A percentile compares a stretch with the other conserved stretches of the same genome.
Evolutionary conservation across 1,140 invertebrate species (phyloP).

Genomic region (Pseudobourletiella spinata): DNA sequence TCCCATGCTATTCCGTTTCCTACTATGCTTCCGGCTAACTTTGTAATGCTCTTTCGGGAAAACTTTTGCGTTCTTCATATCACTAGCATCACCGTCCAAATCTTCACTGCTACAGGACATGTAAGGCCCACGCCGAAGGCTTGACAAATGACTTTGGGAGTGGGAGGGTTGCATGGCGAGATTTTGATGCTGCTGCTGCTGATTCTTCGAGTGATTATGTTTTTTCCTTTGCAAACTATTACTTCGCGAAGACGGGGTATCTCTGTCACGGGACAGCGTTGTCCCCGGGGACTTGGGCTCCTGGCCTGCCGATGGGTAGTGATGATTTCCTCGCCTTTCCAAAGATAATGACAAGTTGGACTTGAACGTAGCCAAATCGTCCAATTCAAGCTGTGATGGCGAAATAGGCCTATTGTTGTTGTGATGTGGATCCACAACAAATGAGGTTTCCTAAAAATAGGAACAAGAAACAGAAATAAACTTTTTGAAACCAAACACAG

Average conservation of each 20-base stretch:
- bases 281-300: not conserved
- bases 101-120: constrained; percentile 31
- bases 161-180: too few species aligned
- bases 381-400: constrained; percentile 27
- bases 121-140: constrained; percentile 27
- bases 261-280: not conserved
- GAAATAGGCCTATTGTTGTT: constrained; percentile 36
- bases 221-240: constrained; percentile 24
- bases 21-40: constrained; percentile 33
- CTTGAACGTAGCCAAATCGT: constrained; percentile 29
- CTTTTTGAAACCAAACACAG: not conserved
- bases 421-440: constrained; percentile 29
- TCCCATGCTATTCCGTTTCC: constrained; percentile 24
- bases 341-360: not conserved
- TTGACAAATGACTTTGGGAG: constrained; percentile 6
- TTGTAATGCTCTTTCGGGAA: constrained; percentile 36
- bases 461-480: constrained; percentile 3
- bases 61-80: constrained; percentile 28
- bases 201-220: constrained; percentile 12
- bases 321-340: not conserved
- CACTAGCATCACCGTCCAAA: constrained; percentile 20
- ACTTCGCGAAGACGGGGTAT: constrained; percentile 1
- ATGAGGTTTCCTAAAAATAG: constrained; percentile 30
- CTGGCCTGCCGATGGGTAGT: constrained; percentile 10
- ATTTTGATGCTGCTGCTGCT: constrained; percentile 3